Evolutionary conservation across 2,797 vertebrate genomes (phyloP).

Genomic region (Oreochromis mossambicus): DNA sequence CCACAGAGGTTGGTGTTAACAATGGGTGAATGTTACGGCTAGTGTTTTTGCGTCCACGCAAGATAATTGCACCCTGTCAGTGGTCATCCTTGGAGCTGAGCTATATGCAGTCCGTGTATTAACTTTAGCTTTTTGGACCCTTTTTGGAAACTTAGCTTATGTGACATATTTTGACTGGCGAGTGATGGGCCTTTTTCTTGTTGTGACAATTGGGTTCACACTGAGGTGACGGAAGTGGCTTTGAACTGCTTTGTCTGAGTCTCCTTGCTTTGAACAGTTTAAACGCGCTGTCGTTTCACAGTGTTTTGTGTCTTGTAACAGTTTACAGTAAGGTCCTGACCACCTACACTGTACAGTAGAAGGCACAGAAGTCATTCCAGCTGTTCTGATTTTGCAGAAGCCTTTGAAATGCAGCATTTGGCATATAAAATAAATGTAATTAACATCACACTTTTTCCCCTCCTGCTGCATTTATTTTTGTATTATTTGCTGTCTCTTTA

Average conservation of each 20-base stretch:
- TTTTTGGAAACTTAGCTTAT: conserved; percentile 15
- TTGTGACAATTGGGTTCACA: background rate
- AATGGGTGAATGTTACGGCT: conserved; percentile 47
- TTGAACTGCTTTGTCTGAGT: background rate
- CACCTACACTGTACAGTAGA: conserved; percentile 55
- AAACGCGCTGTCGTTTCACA: background rate
- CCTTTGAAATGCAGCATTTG: conserved; percentile 47
- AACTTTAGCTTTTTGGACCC: conserved; percentile 11
- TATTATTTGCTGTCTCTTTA: conserved; percentile 1
- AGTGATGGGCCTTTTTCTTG: background rate
- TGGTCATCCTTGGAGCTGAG: conserved; percentile 38
- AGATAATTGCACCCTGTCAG: conserved; percentile 55
- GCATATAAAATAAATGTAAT: conserved; percentile 51
- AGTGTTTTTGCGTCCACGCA: conserved; percentile 31
- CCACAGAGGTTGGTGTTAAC: conserved; percentile 54
- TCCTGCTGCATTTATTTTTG: conserved; percentile 11
- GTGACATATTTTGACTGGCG: conserved; percentile 14
- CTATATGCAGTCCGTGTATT: conserved; percentile 40
- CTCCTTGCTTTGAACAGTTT: background rate
- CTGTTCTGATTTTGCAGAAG: conserved; percentile 48
- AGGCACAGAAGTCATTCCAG: conserved; percentile 38
- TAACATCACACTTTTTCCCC: conserved; percentile 20
- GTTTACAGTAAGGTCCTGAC: conserved; percentile 24
- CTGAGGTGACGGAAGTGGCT: conserved; percentile 15
- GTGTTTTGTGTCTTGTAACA: background rate